Conservation (phyloP, 2,888 invertebrate genomes). For the Timema cristinae region DNA sequence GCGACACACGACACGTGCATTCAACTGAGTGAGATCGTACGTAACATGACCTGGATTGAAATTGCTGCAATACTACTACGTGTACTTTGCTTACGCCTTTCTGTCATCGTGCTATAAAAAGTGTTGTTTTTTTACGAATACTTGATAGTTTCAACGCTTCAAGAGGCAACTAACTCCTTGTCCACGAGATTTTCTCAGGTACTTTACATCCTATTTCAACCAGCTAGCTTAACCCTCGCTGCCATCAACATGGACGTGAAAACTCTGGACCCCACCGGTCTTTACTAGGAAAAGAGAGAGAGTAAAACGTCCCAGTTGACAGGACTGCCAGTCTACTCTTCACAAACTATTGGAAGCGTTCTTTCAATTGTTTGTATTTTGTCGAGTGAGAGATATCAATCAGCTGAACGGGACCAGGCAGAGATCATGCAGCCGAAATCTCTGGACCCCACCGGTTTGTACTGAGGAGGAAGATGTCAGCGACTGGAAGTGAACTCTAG, state of each 20-base stretch:
- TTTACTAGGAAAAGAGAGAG: conserved; percentile 12
- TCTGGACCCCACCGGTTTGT: conserved; percentile 22
- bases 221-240: not conserved
- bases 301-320: not conserved
- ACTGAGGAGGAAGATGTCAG: not conserved
- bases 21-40: no score
- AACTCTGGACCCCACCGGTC: conserved; percentile 23
- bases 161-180: no score
- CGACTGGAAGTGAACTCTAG: no score
- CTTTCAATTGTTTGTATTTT: no score
- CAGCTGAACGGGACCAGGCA: not conserved
- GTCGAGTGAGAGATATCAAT: no score
- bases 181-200: not conserved
- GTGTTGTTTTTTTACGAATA: no score
- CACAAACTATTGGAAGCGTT: not conserved
- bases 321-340: not conserved
- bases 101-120: no score
- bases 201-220: not conserved
- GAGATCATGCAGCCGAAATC: conserved; percentile 19
- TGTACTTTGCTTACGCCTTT: no score
- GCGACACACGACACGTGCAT: not conserved
- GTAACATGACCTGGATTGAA: no score
- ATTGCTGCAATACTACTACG: no score
- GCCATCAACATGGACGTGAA: conserved; percentile 18
- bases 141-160: no score